phyloP scores from a whole-genome alignment of 1,140 invertebrate species.

The Melanaphis sacchari region DNA sequence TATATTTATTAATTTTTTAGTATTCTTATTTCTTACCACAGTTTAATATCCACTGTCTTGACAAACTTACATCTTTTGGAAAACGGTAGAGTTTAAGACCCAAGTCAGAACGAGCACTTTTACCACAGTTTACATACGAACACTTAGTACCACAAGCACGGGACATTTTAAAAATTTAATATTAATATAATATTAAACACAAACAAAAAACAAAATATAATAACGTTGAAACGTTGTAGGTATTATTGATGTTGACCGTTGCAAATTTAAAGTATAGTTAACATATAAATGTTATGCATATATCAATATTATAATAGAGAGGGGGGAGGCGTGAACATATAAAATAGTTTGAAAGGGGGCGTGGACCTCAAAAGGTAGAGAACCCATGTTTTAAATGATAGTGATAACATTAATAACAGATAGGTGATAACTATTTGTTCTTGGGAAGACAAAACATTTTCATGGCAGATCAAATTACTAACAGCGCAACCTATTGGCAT shows the following conservation, averaged over 20 bases:
- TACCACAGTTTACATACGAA: not conserved
- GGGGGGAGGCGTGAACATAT: not conserved
- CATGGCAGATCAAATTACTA: not conserved
- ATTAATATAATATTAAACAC: no score
- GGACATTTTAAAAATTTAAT: not conserved
- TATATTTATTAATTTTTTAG: no score
- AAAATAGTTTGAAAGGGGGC: slow-evolving; percentile 30
- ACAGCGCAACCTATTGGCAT: not conserved
- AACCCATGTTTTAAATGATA: not conserved
- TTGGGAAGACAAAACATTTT: not conserved
- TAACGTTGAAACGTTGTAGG: not conserved
- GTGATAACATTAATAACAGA: not conserved
- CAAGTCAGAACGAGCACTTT: not conserved
- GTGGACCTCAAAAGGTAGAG: slow-evolving; percentile 28
- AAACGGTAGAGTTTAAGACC: slow-evolving; percentile 11
- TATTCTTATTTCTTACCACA: no score
- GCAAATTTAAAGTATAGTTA: not conserved
- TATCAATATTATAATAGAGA: not conserved
- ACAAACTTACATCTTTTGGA: not conserved
- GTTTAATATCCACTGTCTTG: not conserved
- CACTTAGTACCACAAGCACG: not conserved
- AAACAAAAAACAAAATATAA: not conserved
- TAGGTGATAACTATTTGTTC: not conserved
- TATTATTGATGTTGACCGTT: no score
- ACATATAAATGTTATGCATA: slow-evolving; percentile 25